Percentiles rank a stretch among this genome's conserved stretches.
Conservation (phyloP, 2,888 invertebrate genomes). For the Lymantria monacha region DNA sequence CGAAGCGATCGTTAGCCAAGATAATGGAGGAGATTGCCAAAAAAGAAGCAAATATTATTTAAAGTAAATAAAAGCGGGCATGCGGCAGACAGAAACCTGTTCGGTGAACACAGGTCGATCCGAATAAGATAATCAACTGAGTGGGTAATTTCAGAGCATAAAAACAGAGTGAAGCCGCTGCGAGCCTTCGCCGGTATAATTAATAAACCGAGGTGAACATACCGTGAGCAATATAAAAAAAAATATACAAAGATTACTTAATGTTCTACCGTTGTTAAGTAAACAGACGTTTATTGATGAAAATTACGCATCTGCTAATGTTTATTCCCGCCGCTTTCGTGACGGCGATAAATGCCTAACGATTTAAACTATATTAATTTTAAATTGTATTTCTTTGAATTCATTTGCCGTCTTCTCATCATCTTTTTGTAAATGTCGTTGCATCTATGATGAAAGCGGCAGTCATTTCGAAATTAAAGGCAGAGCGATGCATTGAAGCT, state of each 20-base stretch:
- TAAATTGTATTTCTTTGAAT: neutral
- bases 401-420: conserved; percentile 14
- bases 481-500: conserved; percentile 59
- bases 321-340: conserved; percentile 2
- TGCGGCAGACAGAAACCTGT: conserved; percentile 67
- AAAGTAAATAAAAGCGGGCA: conserved; percentile 78
- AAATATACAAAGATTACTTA: conserved; percentile 38
- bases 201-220: conserved; percentile 60
- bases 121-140: conserved; percentile 76
- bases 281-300: conserved; percentile 34
- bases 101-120: conserved; percentile 54
- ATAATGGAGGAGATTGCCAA: conserved; percentile 77
- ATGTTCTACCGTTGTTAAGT: conserved; percentile 37
- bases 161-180: conserved; percentile 54
- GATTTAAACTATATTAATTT: neutral
- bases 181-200: conserved; percentile 60
- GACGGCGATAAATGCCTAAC: neutral
- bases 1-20: conserved; percentile 72
- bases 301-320: conserved; percentile 14
- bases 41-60: conserved; percentile 73
- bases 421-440: conserved; percentile 24
- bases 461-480: conserved; percentile 59
- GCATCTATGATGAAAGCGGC: conserved; percentile 52
- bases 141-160: conserved; percentile 67
- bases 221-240: conserved; percentile 37